Evolutionary conservation across 2,797 vertebrate genomes (phyloP).

Genomic region (Pangasius sanitwongsei): DNA sequence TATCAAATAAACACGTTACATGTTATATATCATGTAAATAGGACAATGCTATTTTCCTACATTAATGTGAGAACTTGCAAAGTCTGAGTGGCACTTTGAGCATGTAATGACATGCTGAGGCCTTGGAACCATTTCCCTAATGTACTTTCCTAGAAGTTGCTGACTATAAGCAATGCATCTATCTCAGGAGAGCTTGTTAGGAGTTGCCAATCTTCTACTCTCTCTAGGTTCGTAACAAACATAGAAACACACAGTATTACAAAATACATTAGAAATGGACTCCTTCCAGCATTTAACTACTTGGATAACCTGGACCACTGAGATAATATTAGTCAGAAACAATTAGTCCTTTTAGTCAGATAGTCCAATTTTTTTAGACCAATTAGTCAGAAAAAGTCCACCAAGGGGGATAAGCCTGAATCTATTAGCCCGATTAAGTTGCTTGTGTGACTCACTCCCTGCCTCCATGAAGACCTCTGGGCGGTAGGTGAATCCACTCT

Average conservation of each 20-base stretch:
- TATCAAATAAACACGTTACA: not conserved
- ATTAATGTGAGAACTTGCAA: not conserved
- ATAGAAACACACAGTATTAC: not conserved
- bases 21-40: not conserved
- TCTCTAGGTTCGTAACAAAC: conserved; percentile 19
- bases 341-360: conserved; percentile 28
- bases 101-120: conserved; percentile 35
- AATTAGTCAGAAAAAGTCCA: not conserved
- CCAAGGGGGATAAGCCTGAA: conserved; percentile 16
- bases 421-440: conserved; percentile 34
- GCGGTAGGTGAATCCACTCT: conserved; percentile 93
- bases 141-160: conserved; percentile 35
- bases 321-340: conserved; percentile 27
- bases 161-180: conserved; percentile 20
- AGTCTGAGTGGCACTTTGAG: conserved; percentile 14
- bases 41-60: not conserved
- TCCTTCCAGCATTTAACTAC: not conserved
- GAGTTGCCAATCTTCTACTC: conserved; percentile 20
- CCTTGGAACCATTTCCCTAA: conserved; percentile 32
- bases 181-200: conserved; percentile 69
- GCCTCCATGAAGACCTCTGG: conserved; percentile 96
- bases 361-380: too few species aligned
- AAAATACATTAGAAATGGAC: not conserved
- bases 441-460: conserved; percentile 82
- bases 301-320: conserved; percentile 8